Evolutionary conservation across 53 echinoderm and acorn worm species (phyloP).

Genomic region (Hippasteria phrygiana): DNA sequence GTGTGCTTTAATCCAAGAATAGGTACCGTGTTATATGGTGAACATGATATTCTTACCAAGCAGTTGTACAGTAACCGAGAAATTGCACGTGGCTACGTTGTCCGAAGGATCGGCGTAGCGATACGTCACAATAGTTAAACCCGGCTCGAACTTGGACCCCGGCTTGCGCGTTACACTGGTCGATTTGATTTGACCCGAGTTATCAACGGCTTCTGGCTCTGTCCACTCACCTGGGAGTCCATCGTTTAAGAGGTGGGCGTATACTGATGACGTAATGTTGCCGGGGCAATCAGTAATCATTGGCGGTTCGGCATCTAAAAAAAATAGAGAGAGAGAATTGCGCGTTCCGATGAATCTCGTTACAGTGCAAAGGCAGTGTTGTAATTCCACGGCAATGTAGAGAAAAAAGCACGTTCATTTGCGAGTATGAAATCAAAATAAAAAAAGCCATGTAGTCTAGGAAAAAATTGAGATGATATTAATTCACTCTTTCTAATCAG

Average conservation of each 20-base stretch:
- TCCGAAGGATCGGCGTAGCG: constrained; percentile 27
- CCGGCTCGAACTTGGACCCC: constrained; percentile 43
- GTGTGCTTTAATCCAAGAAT: too few relatives aligned
- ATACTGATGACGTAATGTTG: constrained; percentile 25
- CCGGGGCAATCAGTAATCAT: constrained; percentile 32
- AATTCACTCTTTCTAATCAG: too few relatives aligned
- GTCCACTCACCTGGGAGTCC: constrained; percentile 16
- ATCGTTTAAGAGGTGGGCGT: constrained; percentile 7
- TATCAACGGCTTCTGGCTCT: constrained; percentile 15
- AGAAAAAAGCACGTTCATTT: too few relatives aligned
- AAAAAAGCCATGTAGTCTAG: too few relatives aligned
- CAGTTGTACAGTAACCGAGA: constrained; percentile 13
- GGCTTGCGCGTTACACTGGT: constrained; percentile 13
- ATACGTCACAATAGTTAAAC: constrained; percentile 27
- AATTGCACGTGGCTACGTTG: constrained; percentile 29
- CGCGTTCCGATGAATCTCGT: neutral
- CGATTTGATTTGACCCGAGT: constrained; percentile 23
- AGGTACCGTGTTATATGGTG: neutral
- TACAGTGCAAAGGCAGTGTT: too few relatives aligned
- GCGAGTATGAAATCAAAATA: too few relatives aligned
- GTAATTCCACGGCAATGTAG: too few relatives aligned
- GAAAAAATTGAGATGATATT: too few relatives aligned
- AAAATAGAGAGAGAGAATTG: neutral
- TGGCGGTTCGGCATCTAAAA: constrained; percentile 21
- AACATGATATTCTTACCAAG: constrained; percentile 17